Base-by-base conservation (phyloP, 1,140 invertebrate genomes). In the Brachionus calyciflorus region DNA sequence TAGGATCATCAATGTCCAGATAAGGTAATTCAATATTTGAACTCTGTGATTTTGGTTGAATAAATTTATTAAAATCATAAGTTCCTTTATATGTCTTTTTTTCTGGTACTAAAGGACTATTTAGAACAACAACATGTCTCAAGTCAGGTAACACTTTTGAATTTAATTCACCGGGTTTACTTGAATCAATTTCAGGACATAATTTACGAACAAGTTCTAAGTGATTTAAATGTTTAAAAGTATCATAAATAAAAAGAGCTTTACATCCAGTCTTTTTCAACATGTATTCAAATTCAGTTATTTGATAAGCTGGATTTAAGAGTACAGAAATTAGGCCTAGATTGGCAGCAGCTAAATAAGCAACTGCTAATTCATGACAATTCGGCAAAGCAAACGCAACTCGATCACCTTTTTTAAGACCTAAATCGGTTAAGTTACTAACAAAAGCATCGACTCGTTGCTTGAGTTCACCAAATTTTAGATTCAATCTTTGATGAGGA, bases 271-370 rank as follows among this genome's bases (percentile, higher is more conserved):
- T 53, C 33, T 53, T 51, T 37, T 75, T 51, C 1, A 37, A 41
- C 70, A 75, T 75, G 33, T 40, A 55, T 41, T 76, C 48, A n/a
- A 76, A 76, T 41, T 76, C 70, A 14, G 53, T 55, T 10, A 44
- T 14, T 28, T 53, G 48, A 19, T 76, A 76, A 30, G 70, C 70
- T 4, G 70, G 70, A 33, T 76, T 76, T 7, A 76, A 28, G 19
- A 53, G 19, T 26, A 76, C 70, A 14, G 51, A 76, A 28, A 76
- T 76, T 24, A 76, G 14, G 19, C 70, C 70, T 14, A 76, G 12
- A 5, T 37, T 24, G 24, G 70, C 48, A 12, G 48, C 26, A 9
- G 70, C 70, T 10, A 76, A 41, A 26, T 26, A 53, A 30, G 33
- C 33, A 17, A 53, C 28, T n/a, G 48, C 70, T 24, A 53, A 44